Base-by-base conservation (phyloP, 2,113 vertebrate species). In the Fukomys damarensis region DNA sequence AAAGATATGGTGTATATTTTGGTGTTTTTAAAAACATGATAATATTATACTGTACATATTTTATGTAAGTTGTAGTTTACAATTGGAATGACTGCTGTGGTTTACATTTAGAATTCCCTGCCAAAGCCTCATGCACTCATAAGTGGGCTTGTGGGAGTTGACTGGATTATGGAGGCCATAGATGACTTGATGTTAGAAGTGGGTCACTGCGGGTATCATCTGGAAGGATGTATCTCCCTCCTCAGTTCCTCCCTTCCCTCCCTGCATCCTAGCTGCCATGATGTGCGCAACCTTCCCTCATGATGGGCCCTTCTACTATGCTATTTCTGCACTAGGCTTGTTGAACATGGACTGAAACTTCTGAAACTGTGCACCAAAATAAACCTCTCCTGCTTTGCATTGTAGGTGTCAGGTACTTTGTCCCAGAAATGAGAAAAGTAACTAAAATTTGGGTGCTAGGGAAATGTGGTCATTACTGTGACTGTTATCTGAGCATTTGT, bases 61-160 rank as follows among this genome's bases (percentile, higher is more conserved):
- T 91, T 77, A 54, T 86, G 30, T 86, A 56, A 68, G 17, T 94
- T 93, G 46, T 52, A 77, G 14, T 70, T 94, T 91, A 58, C 85
- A 14, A 52, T 54, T 94, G 76, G 13, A 76, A 46, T 76, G 72
- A 46, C 11, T 74, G 5, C 28, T 43, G 24, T 28, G 26, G 41
- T 74, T 74, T 28, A 74, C 11, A 26, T 46, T 24, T 43, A 28
- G 41, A 46, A 14, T 43, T 22, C 12, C 41, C 24, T 43, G 38
- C 41, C 24, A 74, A 74, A 74, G 41, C 72, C 38, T 74, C 11
- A 43, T 74, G 26, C 41, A 28, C 41, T 74, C 72, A 43, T 41
- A 46, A 74, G 5, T 43, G 41, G 38, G 38, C 38, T 41, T 43
- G 70, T 72, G 38, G 38, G 38, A 43, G 22, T 22, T 74, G 72